phyloP scores from a whole-genome alignment of 2,113 vertebrate species.

The Pontoporia blainvillei region DNA sequence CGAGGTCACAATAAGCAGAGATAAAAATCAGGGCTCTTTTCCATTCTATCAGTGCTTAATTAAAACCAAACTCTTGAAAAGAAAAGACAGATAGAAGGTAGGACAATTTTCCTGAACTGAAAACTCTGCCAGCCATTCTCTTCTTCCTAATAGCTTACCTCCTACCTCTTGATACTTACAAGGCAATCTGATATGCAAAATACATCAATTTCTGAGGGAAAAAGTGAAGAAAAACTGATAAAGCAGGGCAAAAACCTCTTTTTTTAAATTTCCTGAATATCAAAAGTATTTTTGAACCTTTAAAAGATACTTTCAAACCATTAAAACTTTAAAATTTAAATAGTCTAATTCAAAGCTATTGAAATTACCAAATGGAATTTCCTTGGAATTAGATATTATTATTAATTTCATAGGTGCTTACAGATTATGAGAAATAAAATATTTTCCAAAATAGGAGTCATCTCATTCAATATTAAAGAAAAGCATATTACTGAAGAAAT shows the following conservation, averaged over 20 bases:
- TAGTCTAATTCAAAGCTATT: neutral
- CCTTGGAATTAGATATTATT: neutral
- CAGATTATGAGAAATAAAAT: neutral
- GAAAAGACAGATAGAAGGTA: neutral
- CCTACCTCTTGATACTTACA: neutral
- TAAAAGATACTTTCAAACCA: conserved; percentile 21
- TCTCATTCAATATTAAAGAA: neutral
- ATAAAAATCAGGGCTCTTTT: neutral
- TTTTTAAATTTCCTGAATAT: conserved; percentile 6
- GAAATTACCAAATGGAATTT: neutral
- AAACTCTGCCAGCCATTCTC: neutral
- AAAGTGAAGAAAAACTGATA: neutral
- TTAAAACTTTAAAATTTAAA: conserved; percentile 14
- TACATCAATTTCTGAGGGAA: neutral
- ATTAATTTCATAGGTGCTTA: neutral
- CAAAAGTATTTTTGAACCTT: neutral
- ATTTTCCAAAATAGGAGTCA: neutral
- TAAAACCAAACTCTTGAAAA: neutral
- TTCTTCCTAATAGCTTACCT: neutral
- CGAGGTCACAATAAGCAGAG: neutral
- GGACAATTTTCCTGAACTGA: neutral
- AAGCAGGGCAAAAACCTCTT: neutral
- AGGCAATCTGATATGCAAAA: neutral
- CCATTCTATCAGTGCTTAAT: neutral
- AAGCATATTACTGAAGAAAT: neutral